Percentiles rank a stretch among this genome's conserved stretches.
Evolutionary conservation across 2,888 invertebrate genomes (phyloP).

Genomic region (Meta bourneti): DNA sequence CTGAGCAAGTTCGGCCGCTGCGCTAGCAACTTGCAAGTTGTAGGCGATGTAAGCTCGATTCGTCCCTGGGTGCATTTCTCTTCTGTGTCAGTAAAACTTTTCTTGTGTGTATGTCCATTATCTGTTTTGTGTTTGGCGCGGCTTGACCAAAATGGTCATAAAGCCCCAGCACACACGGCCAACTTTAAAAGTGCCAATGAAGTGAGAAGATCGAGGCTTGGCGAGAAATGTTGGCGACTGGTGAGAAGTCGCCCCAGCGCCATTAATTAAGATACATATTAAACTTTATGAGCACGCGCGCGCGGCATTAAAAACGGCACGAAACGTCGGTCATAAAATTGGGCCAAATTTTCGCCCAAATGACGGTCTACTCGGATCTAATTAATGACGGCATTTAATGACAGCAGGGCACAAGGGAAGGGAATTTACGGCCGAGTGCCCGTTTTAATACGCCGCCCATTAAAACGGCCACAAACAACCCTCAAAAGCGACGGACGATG

Average conservation of each 20-base stretch:
- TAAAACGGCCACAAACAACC: slow-evolving; percentile 58
- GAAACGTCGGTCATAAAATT: slow-evolving; percentile 65
- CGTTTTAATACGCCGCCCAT: slow-evolving; percentile 65
- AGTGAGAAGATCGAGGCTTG: not conserved
- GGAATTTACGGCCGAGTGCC: slow-evolving; percentile 56
- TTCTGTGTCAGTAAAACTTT: too few relatives aligned
- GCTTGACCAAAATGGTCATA: too few relatives aligned
- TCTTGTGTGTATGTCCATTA: too few relatives aligned
- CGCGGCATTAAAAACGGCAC: slow-evolving; percentile 68
- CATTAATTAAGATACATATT: slow-evolving; percentile 74
- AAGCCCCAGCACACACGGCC: too few relatives aligned
- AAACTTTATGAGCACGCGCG: slow-evolving; percentile 76
- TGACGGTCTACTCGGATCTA: slow-evolving; percentile 47
- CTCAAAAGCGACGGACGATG: not conserved
- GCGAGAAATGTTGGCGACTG: not conserved
- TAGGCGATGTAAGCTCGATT: too few relatives aligned
- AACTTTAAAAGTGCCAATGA: too few relatives aligned
- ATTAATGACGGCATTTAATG: slow-evolving; percentile 75
- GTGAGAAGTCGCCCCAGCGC: not conserved
- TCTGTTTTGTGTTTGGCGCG: too few relatives aligned
- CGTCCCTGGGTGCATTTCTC: too few relatives aligned
- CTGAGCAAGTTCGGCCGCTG: too few relatives aligned
- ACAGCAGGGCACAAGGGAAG: slow-evolving; percentile 25
- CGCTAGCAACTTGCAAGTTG: too few relatives aligned
- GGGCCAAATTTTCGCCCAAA: slow-evolving; percentile 69